These are phyloP conservation scores for Andrena haemorrhoa DNA, from an alignment of 2,888 invertebrate species.

Conservation along the genomic window DNA sequence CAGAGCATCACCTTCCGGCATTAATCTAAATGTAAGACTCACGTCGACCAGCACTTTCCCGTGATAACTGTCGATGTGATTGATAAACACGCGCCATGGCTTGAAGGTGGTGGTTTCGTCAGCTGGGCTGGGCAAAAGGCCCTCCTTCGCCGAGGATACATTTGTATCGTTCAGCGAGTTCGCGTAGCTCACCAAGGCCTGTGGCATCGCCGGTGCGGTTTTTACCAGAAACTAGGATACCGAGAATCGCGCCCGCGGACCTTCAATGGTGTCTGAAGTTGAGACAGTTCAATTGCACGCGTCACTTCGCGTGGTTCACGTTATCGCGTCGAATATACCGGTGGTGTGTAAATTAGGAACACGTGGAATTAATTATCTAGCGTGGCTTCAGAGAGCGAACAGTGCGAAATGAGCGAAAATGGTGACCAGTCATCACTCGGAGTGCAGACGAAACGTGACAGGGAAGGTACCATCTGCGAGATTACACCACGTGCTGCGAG, in stretches of 20 bases:
- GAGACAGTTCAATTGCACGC: background rate
- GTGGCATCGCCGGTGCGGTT: background rate
- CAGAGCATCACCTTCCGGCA: background rate
- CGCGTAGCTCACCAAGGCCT: background rate
- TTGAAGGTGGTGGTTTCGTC: constrained; percentile 78
- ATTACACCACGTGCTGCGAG: constrained; percentile 4
- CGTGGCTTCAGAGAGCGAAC: no score
- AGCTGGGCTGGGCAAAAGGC: background rate
- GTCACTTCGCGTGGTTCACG: constrained; percentile 11
- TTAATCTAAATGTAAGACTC: constrained; percentile 41
- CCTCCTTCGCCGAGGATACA: background rate
- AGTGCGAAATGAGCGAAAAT: background rate
- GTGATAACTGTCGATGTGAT: constrained; percentile 88
- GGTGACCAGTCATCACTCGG: background rate
- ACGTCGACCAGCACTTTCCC: constrained; percentile 86
- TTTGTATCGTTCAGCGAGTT: background rate
- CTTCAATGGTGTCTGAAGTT: background rate
- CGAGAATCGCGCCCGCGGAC: background rate
- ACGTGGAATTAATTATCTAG: no score
- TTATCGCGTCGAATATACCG: background rate
- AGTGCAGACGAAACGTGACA: constrained; percentile 8
- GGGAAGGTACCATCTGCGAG: constrained; percentile 10
- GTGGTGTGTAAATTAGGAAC: no score
- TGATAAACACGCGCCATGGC: constrained; percentile 87
- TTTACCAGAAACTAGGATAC: background rate